These are phyloP conservation scores for Diadophis punctatus DNA, from an alignment of 2,113 vertebrate species.

Conservation along the genomic window DNA sequence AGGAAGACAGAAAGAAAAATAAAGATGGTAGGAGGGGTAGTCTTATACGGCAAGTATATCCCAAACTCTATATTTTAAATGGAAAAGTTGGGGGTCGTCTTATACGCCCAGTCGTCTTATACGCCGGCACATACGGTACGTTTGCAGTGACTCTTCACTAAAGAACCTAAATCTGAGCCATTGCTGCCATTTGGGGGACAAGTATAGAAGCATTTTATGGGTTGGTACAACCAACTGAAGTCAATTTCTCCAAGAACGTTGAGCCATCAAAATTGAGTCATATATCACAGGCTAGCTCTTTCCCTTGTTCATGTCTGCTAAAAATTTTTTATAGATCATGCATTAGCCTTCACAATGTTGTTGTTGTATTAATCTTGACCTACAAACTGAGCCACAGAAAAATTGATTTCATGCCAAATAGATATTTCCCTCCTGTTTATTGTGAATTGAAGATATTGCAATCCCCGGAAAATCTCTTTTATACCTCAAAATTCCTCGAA, in stretches of 20 bases:
- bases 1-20: too few species aligned
- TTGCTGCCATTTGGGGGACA: not conserved
- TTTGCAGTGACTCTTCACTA: not conserved
- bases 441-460: not conserved
- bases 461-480: not conserved
- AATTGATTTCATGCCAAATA: not conserved
- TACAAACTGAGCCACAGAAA: not conserved
- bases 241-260: not conserved
- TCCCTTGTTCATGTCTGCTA: not conserved
- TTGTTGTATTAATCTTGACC: not conserved
- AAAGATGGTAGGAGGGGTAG: too few species aligned
- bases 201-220: not conserved
- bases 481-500: slow-evolving; percentile 13
- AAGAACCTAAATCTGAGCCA: not conserved
- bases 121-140: too few species aligned
- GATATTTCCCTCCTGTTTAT: not conserved
- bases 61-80: too few species aligned
- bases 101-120: too few species aligned
- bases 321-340: not conserved
- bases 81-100: too few species aligned
- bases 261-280: not conserved
- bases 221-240: not conserved
- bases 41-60: too few species aligned
- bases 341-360: not conserved
- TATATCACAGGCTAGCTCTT: not conserved